Percentiles rank a stretch among this genome's conserved stretches.
Evolutionary conservation across 1,140 invertebrate genomes (phyloP).

Genomic region (Trichogramma pretiosum): DNA sequence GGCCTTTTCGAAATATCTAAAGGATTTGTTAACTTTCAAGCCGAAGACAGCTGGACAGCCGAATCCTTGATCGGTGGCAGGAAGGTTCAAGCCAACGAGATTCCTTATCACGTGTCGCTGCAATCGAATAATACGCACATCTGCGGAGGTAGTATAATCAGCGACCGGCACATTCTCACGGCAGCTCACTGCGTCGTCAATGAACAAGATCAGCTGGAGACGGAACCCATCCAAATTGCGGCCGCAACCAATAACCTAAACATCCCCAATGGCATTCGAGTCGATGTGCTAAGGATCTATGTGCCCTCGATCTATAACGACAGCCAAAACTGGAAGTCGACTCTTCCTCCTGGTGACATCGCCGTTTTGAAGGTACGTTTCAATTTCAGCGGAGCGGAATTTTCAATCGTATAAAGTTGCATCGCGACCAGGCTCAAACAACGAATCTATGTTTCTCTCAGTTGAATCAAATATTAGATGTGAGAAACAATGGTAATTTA

Average conservation of each 20-base stretch:
- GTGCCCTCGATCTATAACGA: background rate
- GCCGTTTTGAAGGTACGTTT: background rate
- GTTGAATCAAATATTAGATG: background rate
- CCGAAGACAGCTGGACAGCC: too few species aligned
- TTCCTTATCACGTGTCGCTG: constrained; percentile 29
- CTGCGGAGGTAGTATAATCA: constrained; percentile 43
- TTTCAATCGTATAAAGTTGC: background rate
- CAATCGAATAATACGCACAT: constrained; percentile 33
- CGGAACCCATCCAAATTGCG: background rate
- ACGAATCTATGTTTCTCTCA: too few species aligned
- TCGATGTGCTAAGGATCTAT: constrained; percentile 4
- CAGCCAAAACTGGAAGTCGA: accelerated
- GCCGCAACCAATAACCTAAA: background rate
- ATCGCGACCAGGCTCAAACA: too few species aligned
- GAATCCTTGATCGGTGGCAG: constrained; percentile 10
- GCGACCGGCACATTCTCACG: constrained; percentile 38
- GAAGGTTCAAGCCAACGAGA: constrained; percentile 15
- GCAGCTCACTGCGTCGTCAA: constrained; percentile 42
- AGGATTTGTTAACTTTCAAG: too few species aligned
- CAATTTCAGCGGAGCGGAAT: too few species aligned
- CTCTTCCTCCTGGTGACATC: background rate
- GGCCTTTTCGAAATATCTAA: too few species aligned
- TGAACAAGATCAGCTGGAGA: background rate
- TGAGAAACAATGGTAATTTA: background rate
- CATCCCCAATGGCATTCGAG: too few species aligned